Conservation (phyloP, 1,140 invertebrate species). For the Penaeus vannamei region DNA sequence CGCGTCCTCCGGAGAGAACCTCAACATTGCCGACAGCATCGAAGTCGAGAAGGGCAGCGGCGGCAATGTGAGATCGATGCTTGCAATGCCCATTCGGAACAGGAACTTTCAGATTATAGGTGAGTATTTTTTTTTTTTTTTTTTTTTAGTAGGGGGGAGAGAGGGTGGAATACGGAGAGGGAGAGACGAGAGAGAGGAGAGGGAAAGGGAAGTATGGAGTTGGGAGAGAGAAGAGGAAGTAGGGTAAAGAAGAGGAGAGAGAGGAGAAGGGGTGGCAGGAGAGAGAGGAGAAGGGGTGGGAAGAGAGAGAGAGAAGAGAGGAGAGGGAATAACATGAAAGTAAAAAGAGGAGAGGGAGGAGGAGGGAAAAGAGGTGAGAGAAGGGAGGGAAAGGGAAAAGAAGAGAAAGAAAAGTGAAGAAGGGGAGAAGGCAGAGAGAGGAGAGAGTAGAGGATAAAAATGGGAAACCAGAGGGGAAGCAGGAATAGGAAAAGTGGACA, state of each 20-base stretch:
- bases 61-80: constrained; percentile 73
- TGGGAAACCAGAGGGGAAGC: too few species aligned
- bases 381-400: background rate
- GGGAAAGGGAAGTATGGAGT: too few species aligned
- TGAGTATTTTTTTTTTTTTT: constrained; percentile 64
- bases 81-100: constrained; percentile 74
- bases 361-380: background rate
- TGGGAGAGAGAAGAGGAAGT: too few species aligned
- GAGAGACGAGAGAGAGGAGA: too few species aligned
- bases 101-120: constrained; percentile 73
- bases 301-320: background rate
- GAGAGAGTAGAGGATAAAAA: too few species aligned
- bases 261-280: too few species aligned
- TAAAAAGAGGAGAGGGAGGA: background rate
- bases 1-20: constrained; percentile 72
- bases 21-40: constrained; percentile 73
- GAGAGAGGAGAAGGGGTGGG: background rate
- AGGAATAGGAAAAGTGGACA: too few species aligned
- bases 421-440: too few species aligned
- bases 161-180: too few species aligned
- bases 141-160: background rate
- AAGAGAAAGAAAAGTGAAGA: too few species aligned
- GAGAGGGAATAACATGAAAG: background rate
- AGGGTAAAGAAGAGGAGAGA: too few species aligned
- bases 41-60: constrained; percentile 73